Evolutionary conservation across 2,888 invertebrate genomes (phyloP).

Genomic region (Linnaemya tessellans): DNA sequence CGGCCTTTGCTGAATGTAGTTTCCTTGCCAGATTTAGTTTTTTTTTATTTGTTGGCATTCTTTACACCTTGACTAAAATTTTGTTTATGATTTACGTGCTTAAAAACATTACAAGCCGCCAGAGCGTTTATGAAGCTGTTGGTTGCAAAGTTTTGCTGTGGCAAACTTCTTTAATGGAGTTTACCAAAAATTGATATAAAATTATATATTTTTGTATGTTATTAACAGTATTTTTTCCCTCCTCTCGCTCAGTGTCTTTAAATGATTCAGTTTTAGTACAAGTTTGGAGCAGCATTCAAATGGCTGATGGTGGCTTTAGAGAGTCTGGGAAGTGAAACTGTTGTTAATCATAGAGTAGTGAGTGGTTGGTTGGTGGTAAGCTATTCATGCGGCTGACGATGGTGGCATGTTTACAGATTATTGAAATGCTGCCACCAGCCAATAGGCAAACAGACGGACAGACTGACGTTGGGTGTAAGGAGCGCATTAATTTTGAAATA

Average conservation of each 20-base stretch:
- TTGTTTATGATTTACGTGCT: slow-evolving; percentile 69
- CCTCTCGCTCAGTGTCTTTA: background rate
- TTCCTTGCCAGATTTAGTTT: too few species aligned
- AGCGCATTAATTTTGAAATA: slow-evolving; percentile 14
- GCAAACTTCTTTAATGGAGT: slow-evolving; percentile 36
- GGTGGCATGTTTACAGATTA: slow-evolving; percentile 53
- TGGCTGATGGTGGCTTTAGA: slow-evolving; percentile 10
- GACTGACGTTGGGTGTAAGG: slow-evolving; percentile 4
- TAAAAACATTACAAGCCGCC: slow-evolving; percentile 45
- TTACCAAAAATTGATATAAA: slow-evolving; percentile 54
- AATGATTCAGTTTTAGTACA: slow-evolving; percentile 63
- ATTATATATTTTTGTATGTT: slow-evolving; percentile 65
- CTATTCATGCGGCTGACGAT: slow-evolving; percentile 10
- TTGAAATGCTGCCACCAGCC: slow-evolving; percentile 52
- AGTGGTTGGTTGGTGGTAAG: background rate
- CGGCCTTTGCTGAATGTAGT: slow-evolving; percentile 4
- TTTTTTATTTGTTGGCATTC: slow-evolving; percentile 44
- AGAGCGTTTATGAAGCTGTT: slow-evolving; percentile 24
- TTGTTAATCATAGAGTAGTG: slow-evolving; percentile 61
- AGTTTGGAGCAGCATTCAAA: slow-evolving; percentile 54
- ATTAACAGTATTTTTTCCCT: slow-evolving; percentile 47
- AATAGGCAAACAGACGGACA: background rate
- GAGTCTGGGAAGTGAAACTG: slow-evolving; percentile 54
- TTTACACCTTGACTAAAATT: slow-evolving; percentile 62
- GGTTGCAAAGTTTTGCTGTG: slow-evolving; percentile 35